phyloP scores from a whole-genome alignment of 2,113 vertebrate genomes.

The Rallus limicola region DNA sequence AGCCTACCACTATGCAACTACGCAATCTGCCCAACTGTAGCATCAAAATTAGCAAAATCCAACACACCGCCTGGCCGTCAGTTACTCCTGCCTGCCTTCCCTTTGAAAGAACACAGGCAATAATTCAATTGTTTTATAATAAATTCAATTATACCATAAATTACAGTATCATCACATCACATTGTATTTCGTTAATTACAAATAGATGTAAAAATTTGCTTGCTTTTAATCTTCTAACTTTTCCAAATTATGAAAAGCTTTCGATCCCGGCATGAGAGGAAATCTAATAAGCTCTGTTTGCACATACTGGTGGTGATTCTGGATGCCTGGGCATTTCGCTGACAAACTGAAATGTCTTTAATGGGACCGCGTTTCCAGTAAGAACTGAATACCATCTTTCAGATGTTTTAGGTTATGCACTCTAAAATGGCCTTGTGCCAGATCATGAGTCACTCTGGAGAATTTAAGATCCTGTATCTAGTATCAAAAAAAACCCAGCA shows the following conservation, averaged over 20 bases:
- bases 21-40: not conserved
- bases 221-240: not conserved
- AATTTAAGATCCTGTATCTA: not conserved
- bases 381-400: slow-evolving; percentile 26
- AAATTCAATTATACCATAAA: not conserved
- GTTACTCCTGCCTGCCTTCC: not conserved
- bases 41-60: not conserved
- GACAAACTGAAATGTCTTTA: not conserved
- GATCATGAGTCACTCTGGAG: not conserved
- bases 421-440: not conserved
- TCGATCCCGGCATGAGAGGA: not conserved
- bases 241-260: not conserved
- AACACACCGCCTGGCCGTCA: not conserved
- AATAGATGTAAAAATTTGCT: not conserved
- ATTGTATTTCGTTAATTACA: not conserved
- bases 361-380: slow-evolving; percentile 1
- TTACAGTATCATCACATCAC: not conserved
- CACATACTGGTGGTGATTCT: not conserved
- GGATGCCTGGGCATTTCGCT: not conserved
- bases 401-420: not conserved
- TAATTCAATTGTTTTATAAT: not conserved
- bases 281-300: not conserved
- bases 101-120: not conserved
- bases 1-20: not conserved
- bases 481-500: not conserved